Conservation (phyloP, 1,140 invertebrate genomes). For the Chlorops oryzae region DNA sequence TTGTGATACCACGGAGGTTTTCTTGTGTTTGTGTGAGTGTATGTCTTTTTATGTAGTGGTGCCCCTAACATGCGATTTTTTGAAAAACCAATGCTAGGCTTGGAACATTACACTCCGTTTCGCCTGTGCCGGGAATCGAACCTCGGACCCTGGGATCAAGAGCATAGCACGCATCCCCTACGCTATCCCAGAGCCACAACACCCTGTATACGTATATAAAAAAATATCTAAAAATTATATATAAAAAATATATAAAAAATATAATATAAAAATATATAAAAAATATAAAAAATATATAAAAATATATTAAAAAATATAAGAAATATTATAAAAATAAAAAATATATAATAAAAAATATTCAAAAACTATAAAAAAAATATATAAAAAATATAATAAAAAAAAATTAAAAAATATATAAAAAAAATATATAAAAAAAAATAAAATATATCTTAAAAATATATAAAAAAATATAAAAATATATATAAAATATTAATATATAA, state of each 20-base stretch:
- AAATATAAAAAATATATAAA: slow-evolving; percentile 13
- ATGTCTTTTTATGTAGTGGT: too few species aligned
- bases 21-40: too few species aligned
- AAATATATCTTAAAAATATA: not conserved
- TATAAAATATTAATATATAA: not conserved
- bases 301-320: slow-evolving; percentile 15
- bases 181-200: too few species aligned
- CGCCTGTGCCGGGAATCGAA: too few species aligned
- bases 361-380: not conserved
- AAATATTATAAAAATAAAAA: slow-evolving; percentile 19
- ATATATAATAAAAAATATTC: not conserved
- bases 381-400: not conserved
- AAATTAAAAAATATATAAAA: not conserved
- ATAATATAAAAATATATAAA: slow-evolving; percentile 12
- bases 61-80: too few species aligned
- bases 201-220: too few species aligned
- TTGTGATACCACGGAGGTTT: too few species aligned
- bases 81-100: too few species aligned
- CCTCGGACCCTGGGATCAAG: too few species aligned
- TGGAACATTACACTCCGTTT: too few species aligned
- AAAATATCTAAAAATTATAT: slow-evolving; percentile 26
- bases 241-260: slow-evolving; percentile 10
- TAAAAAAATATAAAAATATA: not conserved
- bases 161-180: too few species aligned
- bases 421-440: not conserved